Evolutionary conservation across 2,888 invertebrate species (phyloP).

Genomic region (Rhopalosiphum nymphaeae): DNA sequence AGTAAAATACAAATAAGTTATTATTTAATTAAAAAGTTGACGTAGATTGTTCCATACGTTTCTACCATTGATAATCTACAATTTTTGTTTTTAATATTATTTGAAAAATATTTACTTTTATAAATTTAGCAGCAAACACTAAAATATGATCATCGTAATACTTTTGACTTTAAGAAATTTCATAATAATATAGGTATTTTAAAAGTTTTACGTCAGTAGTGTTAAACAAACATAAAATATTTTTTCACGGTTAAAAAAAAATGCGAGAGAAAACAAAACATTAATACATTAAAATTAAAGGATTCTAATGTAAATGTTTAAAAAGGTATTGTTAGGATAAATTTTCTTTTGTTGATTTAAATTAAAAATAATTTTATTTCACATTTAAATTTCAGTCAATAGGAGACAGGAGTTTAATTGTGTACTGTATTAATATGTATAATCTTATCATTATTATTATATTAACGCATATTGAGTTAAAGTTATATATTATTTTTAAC

Average conservation of each 20-base stretch:
- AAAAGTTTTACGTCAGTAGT: neutral
- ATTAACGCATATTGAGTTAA: neutral
- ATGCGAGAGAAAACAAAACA: neutral
- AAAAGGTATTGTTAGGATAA: neutral
- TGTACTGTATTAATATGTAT: neutral
- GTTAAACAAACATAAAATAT: neutral
- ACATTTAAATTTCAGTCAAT: neutral
- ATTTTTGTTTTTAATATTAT: neutral
- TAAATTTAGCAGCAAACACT: neutral
- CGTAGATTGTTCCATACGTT: neutral
- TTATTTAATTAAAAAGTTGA: neutral
- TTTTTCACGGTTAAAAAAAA: neutral
- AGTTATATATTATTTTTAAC: neutral
- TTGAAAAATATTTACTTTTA: neutral
- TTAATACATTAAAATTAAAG: neutral
- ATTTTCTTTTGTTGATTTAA: neutral
- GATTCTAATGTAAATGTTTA: neutral
- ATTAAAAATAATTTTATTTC: neutral
- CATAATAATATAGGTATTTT: neutral
- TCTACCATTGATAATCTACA: neutral
- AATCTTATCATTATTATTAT: neutral
- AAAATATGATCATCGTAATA: neutral
- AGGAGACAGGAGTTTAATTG: neutral
- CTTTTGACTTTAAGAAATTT: neutral
- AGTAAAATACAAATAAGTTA: neutral